Percentiles rank a stretch among this genome's conserved stretches.
Evolutionary conservation across 2,888 invertebrate genomes (phyloP).

Genomic region (Xestia sexstrigata): DNA sequence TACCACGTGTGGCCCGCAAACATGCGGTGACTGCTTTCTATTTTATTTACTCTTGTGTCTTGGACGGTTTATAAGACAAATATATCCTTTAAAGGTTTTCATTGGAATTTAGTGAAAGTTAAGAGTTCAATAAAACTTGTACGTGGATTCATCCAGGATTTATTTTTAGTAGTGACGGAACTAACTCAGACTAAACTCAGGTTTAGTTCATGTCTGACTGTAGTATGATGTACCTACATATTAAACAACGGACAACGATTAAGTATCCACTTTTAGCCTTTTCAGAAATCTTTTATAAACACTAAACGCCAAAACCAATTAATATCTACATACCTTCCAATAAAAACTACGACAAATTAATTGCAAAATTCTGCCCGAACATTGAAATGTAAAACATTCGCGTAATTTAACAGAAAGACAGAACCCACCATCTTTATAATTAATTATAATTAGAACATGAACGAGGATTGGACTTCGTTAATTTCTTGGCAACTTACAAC

Average conservation of each 20-base stretch:
- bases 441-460: slow-evolving; percentile 38
- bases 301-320: too few relatives aligned
- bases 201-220: neutral
- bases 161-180: neutral
- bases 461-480: slow-evolving; percentile 5
- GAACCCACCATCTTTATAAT: slow-evolving; percentile 18
- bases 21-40: slow-evolving; percentile 70
- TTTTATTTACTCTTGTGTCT: slow-evolving; percentile 65
- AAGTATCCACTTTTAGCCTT: neutral
- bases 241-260: neutral
- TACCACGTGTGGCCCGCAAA: slow-evolving; percentile 55
- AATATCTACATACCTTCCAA: neutral
- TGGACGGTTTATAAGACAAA: slow-evolving; percentile 43
- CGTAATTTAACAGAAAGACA: neutral
- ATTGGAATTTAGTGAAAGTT: slow-evolving; percentile 39
- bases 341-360: neutral
- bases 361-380: neutral
- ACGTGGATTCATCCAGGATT: neutral
- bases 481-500: slow-evolving; percentile 22
- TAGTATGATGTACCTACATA: neutral
- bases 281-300: too few relatives aligned
- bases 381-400: slow-evolving; percentile 13
- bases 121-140: slow-evolving; percentile 13
- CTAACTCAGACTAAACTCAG: too few relatives aligned
- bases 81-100: slow-evolving; percentile 24